Conservation (phyloP, 2,797 vertebrate genomes). For the Anguilla megastoma region DNA sequence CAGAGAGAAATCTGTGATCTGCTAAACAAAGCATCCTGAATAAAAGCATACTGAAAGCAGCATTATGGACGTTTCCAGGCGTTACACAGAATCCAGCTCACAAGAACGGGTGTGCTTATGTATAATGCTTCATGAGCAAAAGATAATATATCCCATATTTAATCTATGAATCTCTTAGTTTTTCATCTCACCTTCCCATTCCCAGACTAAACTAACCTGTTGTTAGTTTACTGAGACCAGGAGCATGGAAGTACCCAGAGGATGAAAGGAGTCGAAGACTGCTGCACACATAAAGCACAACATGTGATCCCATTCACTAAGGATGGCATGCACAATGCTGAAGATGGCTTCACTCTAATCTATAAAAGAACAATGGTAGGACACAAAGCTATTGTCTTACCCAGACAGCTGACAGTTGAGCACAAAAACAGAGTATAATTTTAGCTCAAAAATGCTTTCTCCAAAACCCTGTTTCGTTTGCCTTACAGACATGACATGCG, state of each 20-base stretch:
- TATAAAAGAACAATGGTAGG: not conserved
- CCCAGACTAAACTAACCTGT: not conserved
- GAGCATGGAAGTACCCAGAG: not conserved
- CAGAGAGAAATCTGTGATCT: conserved; percentile 2
- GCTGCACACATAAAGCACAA: no score
- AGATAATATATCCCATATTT: conserved; percentile 10
- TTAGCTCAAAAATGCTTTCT: not conserved
- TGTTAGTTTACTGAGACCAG: not conserved
- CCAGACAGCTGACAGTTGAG: not conserved
- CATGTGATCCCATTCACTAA: not conserved
- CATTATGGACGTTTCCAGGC: not conserved
- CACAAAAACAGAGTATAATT: not conserved
- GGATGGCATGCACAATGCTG: not conserved
- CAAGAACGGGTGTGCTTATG: not conserved
- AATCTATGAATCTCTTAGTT: not conserved
- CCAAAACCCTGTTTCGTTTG: not conserved
- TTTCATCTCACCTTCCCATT: not conserved
- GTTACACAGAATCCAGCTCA: not conserved
- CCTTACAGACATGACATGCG: not conserved
- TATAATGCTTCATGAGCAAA: not conserved
- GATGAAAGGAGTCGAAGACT: no score
- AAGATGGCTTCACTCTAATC: not conserved
- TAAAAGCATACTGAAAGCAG: not conserved
- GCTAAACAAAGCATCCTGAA: conserved; percentile 5
- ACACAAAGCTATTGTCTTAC: not conserved